Base-by-base conservation (phyloP, 2,888 invertebrate genomes). In the Heliconius ethilla region DNA sequence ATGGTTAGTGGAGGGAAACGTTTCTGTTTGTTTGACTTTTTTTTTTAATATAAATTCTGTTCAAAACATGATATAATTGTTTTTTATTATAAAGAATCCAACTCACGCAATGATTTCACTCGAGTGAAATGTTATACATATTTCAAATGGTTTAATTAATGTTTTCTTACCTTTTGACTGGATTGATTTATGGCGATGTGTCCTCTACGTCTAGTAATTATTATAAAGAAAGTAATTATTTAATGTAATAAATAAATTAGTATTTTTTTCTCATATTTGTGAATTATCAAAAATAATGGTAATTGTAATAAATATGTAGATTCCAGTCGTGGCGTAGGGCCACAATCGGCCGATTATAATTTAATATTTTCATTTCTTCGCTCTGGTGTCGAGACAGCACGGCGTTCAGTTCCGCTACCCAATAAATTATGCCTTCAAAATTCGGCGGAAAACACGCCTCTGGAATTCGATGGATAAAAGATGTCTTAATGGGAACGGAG, bases 31-130 rank as follows among this genome's bases (percentile, higher is more conserved):
- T 77, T 77, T 27, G 37, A 77, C 55, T 77, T 77, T 76, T 77
- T 76, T 72, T 72, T 66, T 27, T 27, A 27, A 45, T 66, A 62
- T 25, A 72, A 37, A 37, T 1, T 18, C 25, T 65, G 65, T 62
- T 25, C 37, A 70, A 66, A 37, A 51, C 62, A 55, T 72, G 62
- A 73, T 63, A 70, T 37, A 51, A 45, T 65, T 76, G 33, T 37
- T 10, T 37, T 10, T 11, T 10, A 10, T 37, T 45, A 76, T 65
- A 40, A 77, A 72, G 66, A 65, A 66, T n/a, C 9, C 76, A 66
- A 66, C 33, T 27, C 76, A 77, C 72, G 76, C 76, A 72, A 76
- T 22, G 70, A 40, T 76, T 76, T 76, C 76, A 76, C 76, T 70
- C 25, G 18, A 33, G 63, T 70, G 70, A 65, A 76, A 63, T 70